Base-by-base conservation (phyloP, 2,113 vertebrate species). In the Lepisosteus osseus region DNA sequence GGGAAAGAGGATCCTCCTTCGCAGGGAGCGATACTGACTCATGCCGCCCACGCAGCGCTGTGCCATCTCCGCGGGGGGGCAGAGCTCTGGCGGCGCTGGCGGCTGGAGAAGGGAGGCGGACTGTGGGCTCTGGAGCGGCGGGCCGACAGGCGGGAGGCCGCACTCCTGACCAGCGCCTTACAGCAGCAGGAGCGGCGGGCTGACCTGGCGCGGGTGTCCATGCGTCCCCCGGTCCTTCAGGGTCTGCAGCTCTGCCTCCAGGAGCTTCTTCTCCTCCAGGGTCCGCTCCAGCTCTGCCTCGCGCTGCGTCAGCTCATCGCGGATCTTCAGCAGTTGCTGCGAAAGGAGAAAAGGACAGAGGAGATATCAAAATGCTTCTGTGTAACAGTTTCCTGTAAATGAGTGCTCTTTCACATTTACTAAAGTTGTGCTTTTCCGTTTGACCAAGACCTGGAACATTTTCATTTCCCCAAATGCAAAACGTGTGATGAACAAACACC, bases 261-360 rank as follows among this genome's bases (percentile, higher is more conserved):
- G 83, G 80, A 96, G 93, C n/a, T 92, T 82, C 78, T 96, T 97
- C 64, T 97, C 95, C 72, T 98, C 94, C 67, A 84, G 81, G 77
- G 91, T 88, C 87, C 94, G 96, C 83, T 96, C 94, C 71, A 98
- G 83, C 79, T 98, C 96, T 2, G 80, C 82, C 77, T 97, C 95
- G 78, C 91, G 92, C 81, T 90, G 93, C 73, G 97, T 96, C 79
- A 94, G 92, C 57, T 98, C 95, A 3, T 98, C 95, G 74, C 96
- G 94, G 76, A 97, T 91, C 86, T 95, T 95, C 74, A 97, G 81
- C 68, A 98, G 91, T 89, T 97, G 95, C 97, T 98, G 82, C 5
- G 86, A 80, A 69, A 78, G 69, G 84, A 72, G 56, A 77, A 73
- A 17, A 2, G 43, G 77, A 67, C 0, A 41, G 54, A 41, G 42